Evolutionary conservation across 2,888 invertebrate genomes (phyloP).

Genomic region (Melitaea athalia): DNA sequence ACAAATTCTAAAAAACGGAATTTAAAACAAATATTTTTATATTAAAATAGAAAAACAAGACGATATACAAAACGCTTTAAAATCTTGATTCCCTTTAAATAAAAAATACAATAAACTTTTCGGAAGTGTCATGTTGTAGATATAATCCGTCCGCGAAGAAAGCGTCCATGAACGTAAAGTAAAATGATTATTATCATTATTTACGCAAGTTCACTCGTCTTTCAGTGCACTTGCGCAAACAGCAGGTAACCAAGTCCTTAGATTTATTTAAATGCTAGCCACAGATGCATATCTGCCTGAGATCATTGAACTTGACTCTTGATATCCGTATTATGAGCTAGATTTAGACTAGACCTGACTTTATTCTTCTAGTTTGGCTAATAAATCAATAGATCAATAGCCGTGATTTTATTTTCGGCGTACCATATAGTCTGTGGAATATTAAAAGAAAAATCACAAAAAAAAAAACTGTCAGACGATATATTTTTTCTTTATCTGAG

Average conservation of each 20-base stretch:
- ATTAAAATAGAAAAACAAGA: background rate
- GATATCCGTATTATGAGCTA: conserved; percentile 24
- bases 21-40: no score
- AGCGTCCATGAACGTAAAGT: background rate
- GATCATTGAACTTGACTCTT: conserved; percentile 28
- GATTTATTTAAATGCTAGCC: conserved; percentile 35
- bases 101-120: background rate
- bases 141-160: background rate
- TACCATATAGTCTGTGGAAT: background rate
- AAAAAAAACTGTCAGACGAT: background rate
- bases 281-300: conserved; percentile 23
- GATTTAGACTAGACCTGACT: conserved; percentile 3
- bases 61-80: background rate
- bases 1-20: no score
- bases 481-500: no score
- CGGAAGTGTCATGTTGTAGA: background rate
- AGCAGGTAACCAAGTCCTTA: conserved; percentile 24
- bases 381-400: background rate
- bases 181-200: conserved; percentile 19
- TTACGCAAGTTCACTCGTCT: conserved; percentile 20
- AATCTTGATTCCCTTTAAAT: background rate
- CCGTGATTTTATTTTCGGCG: background rate
- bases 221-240: conserved; percentile 28
- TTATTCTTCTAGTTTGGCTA: background rate
- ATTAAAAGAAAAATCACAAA: background rate